These are phyloP conservation scores for Diarsia brunnea DNA, from an alignment of 2,888 invertebrate genomes.

Conservation along the genomic window DNA sequence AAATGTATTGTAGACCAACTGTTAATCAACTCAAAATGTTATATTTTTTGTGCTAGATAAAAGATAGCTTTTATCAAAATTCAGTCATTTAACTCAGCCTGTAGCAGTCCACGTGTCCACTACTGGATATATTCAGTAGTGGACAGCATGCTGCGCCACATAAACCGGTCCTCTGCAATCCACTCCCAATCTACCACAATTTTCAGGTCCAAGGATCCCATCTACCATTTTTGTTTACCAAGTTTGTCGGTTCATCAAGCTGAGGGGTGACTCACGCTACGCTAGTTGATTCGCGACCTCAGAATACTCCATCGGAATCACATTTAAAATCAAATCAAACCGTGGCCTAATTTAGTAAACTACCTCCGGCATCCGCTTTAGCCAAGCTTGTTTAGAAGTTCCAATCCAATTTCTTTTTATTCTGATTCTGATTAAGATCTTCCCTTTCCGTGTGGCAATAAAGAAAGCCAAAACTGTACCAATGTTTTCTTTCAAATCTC, in stretches of 20 bases:
- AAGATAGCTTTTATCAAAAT: not conserved
- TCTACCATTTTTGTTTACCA: not conserved
- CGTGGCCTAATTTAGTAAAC: not conserved
- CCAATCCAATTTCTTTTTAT: not conserved
- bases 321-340: constrained; percentile 2
- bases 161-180: not conserved
- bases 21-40: not conserved
- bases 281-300: not conserved
- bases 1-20: not conserved
- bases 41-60: not conserved
- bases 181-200: not conserved
- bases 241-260: not conserved
- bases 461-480: not conserved
- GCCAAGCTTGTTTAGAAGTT: too few species aligned
- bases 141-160: not conserved
- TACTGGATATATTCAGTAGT: not conserved
- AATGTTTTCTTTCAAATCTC: not conserved
- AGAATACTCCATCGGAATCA: not conserved
- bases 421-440: not conserved
- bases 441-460: not conserved
- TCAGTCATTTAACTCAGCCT: not conserved
- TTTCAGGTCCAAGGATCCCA: not conserved
- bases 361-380: not conserved
- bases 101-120: not conserved
- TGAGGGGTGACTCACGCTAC: not conserved